Conservation (phyloP, 2,888 invertebrate species). For the Eilema caniola region DNA sequence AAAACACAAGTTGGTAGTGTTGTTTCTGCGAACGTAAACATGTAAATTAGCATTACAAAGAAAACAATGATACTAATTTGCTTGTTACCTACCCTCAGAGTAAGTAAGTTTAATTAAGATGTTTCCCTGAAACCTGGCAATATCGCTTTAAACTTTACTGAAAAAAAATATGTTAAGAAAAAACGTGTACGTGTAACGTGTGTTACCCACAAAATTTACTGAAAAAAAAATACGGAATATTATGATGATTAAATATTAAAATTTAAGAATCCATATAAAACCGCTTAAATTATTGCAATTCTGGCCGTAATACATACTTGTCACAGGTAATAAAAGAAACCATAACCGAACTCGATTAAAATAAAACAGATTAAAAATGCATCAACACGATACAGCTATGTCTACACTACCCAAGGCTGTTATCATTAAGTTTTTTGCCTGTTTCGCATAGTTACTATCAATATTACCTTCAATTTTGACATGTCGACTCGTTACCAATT, state of each 20-base stretch:
- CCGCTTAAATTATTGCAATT: constrained; percentile 4
- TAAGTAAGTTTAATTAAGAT: background rate
- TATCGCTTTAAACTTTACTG: background rate
- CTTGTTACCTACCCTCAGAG: background rate
- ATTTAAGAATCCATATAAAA: constrained; percentile 6
- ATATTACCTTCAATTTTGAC: constrained; percentile 78
- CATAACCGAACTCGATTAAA: constrained; percentile 32
- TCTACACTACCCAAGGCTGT: constrained; percentile 38
- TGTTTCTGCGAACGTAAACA: background rate
- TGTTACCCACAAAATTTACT: background rate
- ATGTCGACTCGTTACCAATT: constrained; percentile 61
- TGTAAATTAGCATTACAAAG: background rate
- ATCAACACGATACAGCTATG: constrained; percentile 26
- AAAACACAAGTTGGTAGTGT: background rate
- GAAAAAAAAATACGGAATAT: background rate
- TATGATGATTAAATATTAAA: constrained; percentile 3
- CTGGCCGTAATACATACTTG: constrained; percentile 20
- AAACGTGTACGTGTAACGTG: background rate
- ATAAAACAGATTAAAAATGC: constrained; percentile 43
- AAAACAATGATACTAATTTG: background rate
- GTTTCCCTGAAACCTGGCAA: background rate
- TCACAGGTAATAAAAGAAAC: constrained; percentile 40
- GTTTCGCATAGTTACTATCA: constrained; percentile 55
- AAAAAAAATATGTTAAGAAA: background rate
- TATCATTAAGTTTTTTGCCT: constrained; percentile 44